Evolutionary conservation across 1,140 invertebrate species (phyloP).

Genomic region (Propsilocerus akamusi): DNA sequence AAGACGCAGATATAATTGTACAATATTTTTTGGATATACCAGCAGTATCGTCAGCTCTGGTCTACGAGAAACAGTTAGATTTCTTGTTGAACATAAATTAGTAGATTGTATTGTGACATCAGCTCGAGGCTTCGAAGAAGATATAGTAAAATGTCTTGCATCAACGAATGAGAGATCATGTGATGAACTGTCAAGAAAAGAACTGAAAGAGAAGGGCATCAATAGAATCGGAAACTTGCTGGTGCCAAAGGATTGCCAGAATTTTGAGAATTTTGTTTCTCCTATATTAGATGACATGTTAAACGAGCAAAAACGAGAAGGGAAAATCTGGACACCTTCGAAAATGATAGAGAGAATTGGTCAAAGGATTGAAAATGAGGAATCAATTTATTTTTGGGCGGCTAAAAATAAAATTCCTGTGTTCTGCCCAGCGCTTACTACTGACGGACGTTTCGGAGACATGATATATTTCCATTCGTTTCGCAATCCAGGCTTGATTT

Average conservation of each 20-base stretch:
- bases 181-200: slow-evolving; percentile 55
- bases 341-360: slow-evolving; percentile 71
- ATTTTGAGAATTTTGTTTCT: slow-evolving; percentile 96
- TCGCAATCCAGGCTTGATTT: slow-evolving; percentile 75
- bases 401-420: slow-evolving; percentile 95
- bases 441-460: slow-evolving; percentile 97
- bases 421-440: slow-evolving; percentile 93
- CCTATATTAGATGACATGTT: slow-evolving; percentile 87
- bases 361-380: slow-evolving; percentile 74
- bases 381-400: slow-evolving; percentile 97
- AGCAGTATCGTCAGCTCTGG: slow-evolving; percentile 96
- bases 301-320: slow-evolving; percentile 61
- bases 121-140: slow-evolving; percentile 96
- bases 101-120: slow-evolving; percentile 94
- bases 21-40: slow-evolving; percentile 95
- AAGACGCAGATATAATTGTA: slow-evolving; percentile 61
- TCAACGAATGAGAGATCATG: slow-evolving; percentile 84
- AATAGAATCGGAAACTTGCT: slow-evolving; percentile 96
- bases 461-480: slow-evolving; percentile 99
- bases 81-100: slow-evolving; percentile 70
- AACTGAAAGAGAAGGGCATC: slow-evolving; percentile 69
- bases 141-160: slow-evolving; percentile 95
- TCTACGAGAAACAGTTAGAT: slow-evolving; percentile 76
- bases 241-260: slow-evolving; percentile 96
- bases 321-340: slow-evolving; percentile 85